Percentiles rank a stretch among this genome's conserved stretches.
These are phyloP conservation scores for Achatina immaculata DNA, from an alignment of 1,140 invertebrate genomes.

Conservation along the genomic window DNA sequence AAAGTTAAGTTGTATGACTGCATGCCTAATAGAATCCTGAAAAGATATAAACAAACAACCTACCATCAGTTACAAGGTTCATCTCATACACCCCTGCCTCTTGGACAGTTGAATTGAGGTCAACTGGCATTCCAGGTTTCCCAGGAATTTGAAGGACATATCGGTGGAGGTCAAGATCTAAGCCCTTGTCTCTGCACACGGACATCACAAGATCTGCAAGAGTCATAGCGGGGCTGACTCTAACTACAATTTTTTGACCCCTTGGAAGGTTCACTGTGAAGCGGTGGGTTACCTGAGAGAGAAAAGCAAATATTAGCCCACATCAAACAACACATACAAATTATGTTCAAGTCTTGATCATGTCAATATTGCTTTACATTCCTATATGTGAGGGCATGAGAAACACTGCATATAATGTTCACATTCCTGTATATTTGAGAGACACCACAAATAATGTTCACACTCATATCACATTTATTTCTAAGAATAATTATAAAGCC, in stretches of 20 bases:
- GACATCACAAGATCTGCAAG: constrained; percentile 79
- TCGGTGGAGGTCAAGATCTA: constrained; percentile 81
- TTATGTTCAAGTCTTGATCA: background rate
- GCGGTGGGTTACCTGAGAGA: constrained; percentile 79
- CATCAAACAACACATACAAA: too few species aligned
- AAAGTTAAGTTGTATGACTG: too few species aligned
- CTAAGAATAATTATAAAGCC: too few species aligned
- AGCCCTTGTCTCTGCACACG: constrained; percentile 85
- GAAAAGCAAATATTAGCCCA: too few species aligned
- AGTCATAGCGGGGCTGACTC: constrained; percentile 79
- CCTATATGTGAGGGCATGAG: too few species aligned
- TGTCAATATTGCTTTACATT: too few species aligned
- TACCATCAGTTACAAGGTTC: constrained; percentile 56
- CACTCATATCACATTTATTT: too few species aligned
- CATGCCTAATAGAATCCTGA: too few species aligned
- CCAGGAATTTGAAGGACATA: constrained; percentile 86
- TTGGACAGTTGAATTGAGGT: constrained; percentile 53
- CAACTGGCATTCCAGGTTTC: constrained; percentile 67
- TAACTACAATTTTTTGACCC: constrained; percentile 84
- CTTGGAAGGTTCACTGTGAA: constrained; percentile 86
- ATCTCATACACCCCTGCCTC: constrained; percentile 59
- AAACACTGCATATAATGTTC: too few species aligned
- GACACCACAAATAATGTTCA: too few species aligned
- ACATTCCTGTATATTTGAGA: too few species aligned
- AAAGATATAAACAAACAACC: background rate